phyloP scores from a whole-genome alignment of 1,140 invertebrate genomes.

The Drosophila bocqueti region DNA sequence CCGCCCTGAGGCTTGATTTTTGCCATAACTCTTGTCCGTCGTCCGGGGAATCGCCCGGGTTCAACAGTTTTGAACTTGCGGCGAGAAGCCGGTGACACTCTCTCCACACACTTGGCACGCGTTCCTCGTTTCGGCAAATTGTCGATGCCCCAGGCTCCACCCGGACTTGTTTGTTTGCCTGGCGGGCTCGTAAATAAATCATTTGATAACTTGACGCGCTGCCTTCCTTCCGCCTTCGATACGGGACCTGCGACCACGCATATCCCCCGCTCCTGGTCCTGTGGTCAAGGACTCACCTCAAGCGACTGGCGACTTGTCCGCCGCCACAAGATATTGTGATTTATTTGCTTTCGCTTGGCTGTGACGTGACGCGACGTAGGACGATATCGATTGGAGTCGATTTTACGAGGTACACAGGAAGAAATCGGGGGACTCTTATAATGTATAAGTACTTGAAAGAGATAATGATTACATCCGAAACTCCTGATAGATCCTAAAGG shows the following conservation, averaged over 20 bases:
- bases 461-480: too few species aligned
- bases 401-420: constrained; percentile 46
- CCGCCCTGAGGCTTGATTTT: constrained; percentile 22
- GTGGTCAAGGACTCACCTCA: constrained; percentile 77
- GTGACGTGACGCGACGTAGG: constrained; percentile 65
- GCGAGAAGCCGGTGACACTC: constrained; percentile 12
- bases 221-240: constrained; percentile 44
- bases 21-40: constrained; percentile 62
- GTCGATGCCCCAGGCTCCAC: constrained; percentile 42
- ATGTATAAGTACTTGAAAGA: too few species aligned
- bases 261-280: constrained; percentile 17
- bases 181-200: constrained; percentile 80
- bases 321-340: constrained; percentile 79
- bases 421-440: not conserved
- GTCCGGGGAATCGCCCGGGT: constrained; percentile 45
- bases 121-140: constrained; percentile 67
- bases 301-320: constrained; percentile 67
- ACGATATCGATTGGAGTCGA: constrained; percentile 46
- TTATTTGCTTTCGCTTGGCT: constrained; percentile 74
- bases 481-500: too few species aligned
- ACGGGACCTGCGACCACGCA: constrained; percentile 23
- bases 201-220: constrained; percentile 80
- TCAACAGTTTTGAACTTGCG: constrained; percentile 79
- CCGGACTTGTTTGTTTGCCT: constrained; percentile 76
- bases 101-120: constrained; percentile 45